phyloP scores from a whole-genome alignment of 2,888 invertebrate species.

The Folsomia candida region DNA sequence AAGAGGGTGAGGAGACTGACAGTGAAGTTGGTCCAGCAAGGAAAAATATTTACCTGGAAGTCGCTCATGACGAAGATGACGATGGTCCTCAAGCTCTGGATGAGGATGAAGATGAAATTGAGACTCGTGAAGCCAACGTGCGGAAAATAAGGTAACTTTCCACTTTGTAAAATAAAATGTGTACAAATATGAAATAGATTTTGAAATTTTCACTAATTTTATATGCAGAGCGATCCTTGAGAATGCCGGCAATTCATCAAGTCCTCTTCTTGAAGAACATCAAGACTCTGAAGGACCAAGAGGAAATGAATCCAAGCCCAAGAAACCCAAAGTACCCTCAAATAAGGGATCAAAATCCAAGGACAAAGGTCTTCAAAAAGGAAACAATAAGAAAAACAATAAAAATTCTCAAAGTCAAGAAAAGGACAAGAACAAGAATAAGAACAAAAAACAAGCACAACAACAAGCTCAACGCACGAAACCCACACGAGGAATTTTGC shows the following conservation, averaged over 20 bases:
- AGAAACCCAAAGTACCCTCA: neutral
- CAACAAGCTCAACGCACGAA: constrained; percentile 3
- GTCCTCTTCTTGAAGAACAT: neutral
- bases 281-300: neutral
- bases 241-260: neutral
- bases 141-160: constrained; percentile 2
- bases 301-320: constrained; percentile 8
- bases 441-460: constrained; percentile 10
- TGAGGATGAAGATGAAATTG: constrained; percentile 5
- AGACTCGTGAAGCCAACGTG: neutral
- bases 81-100: constrained; percentile 3
- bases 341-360: neutral
- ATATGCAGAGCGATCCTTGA: neutral
- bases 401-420: neutral
- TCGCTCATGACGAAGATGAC: constrained; percentile 1
- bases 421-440: constrained; percentile 14
- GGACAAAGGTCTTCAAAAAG: neutral
- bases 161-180: neutral
- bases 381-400: neutral
- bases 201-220: no score
- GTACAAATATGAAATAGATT: no score
- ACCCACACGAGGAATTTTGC: constrained; percentile 45
- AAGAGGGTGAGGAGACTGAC: constrained; percentile 9
- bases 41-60: neutral
- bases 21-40: neutral